A percentile compares a stretch with the other conserved stretches of the same genome.
phyloP scores from a whole-genome alignment of 2,797 vertebrate species.

The Tenualosa thibaudeaui region DNA sequence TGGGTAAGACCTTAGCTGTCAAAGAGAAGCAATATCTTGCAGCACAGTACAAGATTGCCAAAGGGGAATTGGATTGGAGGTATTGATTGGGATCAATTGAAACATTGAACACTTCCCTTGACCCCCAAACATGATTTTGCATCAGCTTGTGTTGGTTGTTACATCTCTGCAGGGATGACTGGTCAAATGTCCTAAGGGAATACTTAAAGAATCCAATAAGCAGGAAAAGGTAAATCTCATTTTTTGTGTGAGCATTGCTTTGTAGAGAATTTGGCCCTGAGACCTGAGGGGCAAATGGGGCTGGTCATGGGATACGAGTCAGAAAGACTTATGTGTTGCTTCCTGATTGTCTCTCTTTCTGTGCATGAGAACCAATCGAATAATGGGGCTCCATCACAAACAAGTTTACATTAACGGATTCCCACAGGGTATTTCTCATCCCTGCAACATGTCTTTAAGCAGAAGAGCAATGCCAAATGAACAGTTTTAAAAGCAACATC shows the following conservation, averaged over 20 bases:
- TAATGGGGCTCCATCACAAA: background rate
- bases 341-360: background rate
- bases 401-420: background rate
- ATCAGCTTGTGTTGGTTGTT: conserved; percentile 42
- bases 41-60: background rate
- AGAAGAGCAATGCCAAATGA: conserved; percentile 15
- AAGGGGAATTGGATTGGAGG: conserved; percentile 62
- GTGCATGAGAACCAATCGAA: background rate
- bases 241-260: conserved; percentile 1
- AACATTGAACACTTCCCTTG: conserved; percentile 51
- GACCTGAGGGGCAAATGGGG: background rate
- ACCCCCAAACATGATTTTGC: conserved; percentile 56
- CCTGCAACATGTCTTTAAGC: conserved; percentile 31
- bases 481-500: background rate
- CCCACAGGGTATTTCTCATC: background rate
- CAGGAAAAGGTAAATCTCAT: conserved; percentile 43
- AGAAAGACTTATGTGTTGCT: background rate
- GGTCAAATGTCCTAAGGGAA: conserved; percentile 51
- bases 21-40: background rate
- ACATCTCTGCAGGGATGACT: background rate
- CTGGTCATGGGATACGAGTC: background rate
- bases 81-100: conserved; percentile 71
- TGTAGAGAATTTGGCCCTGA: background rate
- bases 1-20: background rate
- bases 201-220: conserved; percentile 45